These are phyloP conservation scores for Prosopocoilus inquinatus DNA, from an alignment of 2,888 invertebrate genomes.

Conservation along the genomic window DNA sequence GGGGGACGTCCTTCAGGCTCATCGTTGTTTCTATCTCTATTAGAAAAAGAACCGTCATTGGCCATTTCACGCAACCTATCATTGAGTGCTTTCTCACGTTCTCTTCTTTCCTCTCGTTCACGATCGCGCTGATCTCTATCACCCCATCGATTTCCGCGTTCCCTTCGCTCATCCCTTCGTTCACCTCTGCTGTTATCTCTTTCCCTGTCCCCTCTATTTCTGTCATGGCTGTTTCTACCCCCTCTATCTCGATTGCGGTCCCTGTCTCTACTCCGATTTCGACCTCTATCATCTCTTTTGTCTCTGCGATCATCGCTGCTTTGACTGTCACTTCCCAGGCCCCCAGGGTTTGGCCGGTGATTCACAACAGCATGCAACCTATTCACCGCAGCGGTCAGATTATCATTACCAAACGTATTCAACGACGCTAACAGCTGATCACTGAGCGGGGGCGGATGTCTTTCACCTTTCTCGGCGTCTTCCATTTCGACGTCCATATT, in stretches of 20 bases:
- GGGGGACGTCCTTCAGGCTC: conserved; percentile 36
- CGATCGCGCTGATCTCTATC: conserved; percentile 27
- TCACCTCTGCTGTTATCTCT: conserved; percentile 25
- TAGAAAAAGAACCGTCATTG: conserved; percentile 18
- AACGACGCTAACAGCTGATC: conserved; percentile 54
- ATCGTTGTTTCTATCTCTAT: conserved; percentile 20
- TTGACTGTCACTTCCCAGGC: conserved; percentile 22
- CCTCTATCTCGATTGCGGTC: conserved; percentile 39
- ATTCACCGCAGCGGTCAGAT: conserved; percentile 26
- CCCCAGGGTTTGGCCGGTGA: conserved; percentile 15
- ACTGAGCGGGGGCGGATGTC: conserved; percentile 41
- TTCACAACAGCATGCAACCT: conserved; percentile 23
- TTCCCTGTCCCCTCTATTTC: conserved; percentile 39
- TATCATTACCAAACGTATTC: conserved; percentile 27
- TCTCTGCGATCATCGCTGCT: conserved; percentile 37
- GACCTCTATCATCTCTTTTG: conserved; percentile 27
- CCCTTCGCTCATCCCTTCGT: conserved; percentile 32
- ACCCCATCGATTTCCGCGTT: conserved; percentile 24
- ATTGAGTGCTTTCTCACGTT: conserved; percentile 41
- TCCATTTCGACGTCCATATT: conserved; percentile 78
- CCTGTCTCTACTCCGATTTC: conserved; percentile 42
- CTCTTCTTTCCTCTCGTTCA: conserved; percentile 37
- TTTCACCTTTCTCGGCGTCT: conserved; percentile 51
- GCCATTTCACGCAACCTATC: conserved; percentile 36
- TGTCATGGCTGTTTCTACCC: conserved; percentile 37